phyloP scores from a whole-genome alignment of 2,113 vertebrate species.

The Meleagris gallopavo region DNA sequence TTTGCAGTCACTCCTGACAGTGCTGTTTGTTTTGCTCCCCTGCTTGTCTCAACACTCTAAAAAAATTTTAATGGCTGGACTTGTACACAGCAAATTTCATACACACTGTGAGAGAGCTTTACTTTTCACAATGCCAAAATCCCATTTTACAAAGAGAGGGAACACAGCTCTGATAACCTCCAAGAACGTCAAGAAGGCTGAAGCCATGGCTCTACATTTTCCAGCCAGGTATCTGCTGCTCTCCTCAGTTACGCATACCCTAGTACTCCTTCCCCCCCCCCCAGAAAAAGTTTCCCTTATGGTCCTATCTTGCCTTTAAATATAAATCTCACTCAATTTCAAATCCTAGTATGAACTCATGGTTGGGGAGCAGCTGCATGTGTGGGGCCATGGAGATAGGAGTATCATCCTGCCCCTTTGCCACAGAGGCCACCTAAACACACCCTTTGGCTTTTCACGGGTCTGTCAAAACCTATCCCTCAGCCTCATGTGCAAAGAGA shows the following conservation, averaged over 20 bases:
- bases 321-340: not conserved
- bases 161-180: not conserved
- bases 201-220: not conserved
- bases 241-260: accelerated
- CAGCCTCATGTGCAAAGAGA: accelerated
- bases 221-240: not conserved
- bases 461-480: accelerated
- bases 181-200: not conserved
- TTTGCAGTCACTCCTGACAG: not conserved
- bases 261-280: not conserved
- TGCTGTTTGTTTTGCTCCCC: not conserved
- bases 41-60: not conserved
- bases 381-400: accelerated
- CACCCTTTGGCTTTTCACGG: accelerated
- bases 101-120: not conserved
- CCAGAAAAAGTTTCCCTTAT: not conserved
- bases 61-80: not conserved
- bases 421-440: not conserved
- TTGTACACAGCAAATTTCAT: accelerated
- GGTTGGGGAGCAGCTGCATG: accelerated
- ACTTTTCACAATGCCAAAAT: not conserved
- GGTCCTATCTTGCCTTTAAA: not conserved
- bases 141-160: not conserved
- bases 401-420: accelerated
- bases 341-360: not conserved